Percentiles rank a stretch among this genome's conserved stretches.
Evolutionary conservation across 1,140 invertebrate genomes (phyloP).

Genomic region (Drosophila funebris): DNA sequence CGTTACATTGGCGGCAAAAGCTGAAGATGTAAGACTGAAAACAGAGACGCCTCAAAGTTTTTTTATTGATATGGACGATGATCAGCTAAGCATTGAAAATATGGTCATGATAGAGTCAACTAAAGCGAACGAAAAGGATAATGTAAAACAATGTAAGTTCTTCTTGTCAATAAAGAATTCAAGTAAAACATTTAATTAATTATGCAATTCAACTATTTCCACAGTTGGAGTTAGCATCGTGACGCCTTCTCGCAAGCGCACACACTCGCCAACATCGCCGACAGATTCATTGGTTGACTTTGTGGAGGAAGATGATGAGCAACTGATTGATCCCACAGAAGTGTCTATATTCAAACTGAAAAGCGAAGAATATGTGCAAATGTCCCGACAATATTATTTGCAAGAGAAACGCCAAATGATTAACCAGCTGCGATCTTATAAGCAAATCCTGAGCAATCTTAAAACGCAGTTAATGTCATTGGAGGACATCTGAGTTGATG

Average conservation of each 20-base stretch:
- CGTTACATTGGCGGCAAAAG: not conserved
- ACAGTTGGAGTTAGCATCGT: conserved; percentile 30
- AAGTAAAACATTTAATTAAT: no score
- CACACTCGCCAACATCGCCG: not conserved
- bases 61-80: conserved; percentile 42
- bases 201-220: no score
- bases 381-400: conserved; percentile 65
- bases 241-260: conserved; percentile 25
- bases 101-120: conserved; percentile 37
- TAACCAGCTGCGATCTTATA: conserved; percentile 38
- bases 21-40: not conserved
- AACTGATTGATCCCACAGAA: conserved; percentile 45
- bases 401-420: conserved; percentile 56
- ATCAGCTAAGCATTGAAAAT: conserved; percentile 38
- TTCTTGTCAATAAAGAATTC: not conserved
- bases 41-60: conserved; percentile 9
- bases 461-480: conserved; percentile 15
- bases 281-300: not conserved
- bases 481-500: conserved; percentile 1
- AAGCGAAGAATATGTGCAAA: conserved; percentile 75
- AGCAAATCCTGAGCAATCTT: conserved; percentile 25
- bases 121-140: not conserved
- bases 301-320: conserved; percentile 8
- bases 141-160: conserved; percentile 13
- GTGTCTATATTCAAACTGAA: conserved; percentile 68